phyloP scores from a whole-genome alignment of 2,797 vertebrate species.

The Arvicola amphibius region DNA sequence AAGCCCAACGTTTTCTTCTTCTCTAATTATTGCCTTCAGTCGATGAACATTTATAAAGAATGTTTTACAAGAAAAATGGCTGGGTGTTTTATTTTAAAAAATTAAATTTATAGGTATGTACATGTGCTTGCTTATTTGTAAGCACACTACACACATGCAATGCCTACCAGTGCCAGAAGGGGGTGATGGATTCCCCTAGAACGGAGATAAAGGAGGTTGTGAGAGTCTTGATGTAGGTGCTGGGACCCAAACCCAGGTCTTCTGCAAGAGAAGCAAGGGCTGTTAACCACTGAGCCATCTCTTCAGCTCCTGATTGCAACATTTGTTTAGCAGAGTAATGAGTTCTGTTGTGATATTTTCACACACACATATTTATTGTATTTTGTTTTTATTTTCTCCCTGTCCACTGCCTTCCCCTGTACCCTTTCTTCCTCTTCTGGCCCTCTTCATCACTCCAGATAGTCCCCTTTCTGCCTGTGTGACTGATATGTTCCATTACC shows the following conservation, averaged over 20 bases:
- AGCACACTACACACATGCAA: neutral
- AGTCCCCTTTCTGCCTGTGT: neutral
- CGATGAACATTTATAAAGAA: neutral
- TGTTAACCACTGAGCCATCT: neutral
- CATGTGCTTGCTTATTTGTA: neutral
- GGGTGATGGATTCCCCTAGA: neutral
- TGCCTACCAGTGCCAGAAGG: neutral
- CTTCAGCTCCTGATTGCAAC: no score
- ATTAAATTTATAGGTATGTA: neutral
- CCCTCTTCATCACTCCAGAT: neutral
- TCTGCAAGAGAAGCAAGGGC: neutral
- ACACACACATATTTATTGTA: neutral
- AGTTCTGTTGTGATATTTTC: neutral
- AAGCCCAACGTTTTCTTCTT: neutral
- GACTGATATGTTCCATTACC: neutral
- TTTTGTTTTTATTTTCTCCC: neutral
- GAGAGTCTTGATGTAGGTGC: neutral
- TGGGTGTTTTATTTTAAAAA: neutral
- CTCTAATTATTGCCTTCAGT: neutral
- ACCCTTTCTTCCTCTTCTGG: neutral
- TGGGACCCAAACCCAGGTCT: neutral
- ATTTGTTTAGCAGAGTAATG: neutral
- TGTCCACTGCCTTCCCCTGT: neutral
- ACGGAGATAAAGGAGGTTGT: neutral
- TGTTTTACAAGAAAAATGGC: neutral